phyloP scores from a whole-genome alignment of 2,797 vertebrate species.

The Thripadectes ignobilis region DNA sequence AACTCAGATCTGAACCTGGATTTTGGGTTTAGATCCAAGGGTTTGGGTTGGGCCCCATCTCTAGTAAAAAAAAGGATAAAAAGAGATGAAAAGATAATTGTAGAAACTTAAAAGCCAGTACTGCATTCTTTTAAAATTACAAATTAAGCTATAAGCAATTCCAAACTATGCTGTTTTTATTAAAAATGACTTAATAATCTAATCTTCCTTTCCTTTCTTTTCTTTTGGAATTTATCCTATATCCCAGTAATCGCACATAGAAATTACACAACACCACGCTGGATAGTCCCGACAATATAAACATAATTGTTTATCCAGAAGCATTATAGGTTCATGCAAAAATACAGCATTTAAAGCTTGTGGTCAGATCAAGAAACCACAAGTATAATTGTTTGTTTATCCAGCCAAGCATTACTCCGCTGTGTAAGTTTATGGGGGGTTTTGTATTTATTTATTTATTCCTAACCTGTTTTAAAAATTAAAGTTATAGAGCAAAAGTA shows the following conservation, averaged over 20 bases:
- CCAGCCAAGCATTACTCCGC: conserved; percentile 73
- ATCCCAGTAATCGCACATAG: conserved; percentile 69
- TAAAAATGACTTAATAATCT: conserved; percentile 76
- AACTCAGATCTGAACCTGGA: conserved; percentile 43
- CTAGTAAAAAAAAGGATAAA: conserved; percentile 44
- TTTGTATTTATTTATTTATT: conserved; percentile 68
- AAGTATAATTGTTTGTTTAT: conserved; percentile 83
- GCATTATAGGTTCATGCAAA: conserved; percentile 80
- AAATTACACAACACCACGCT: conserved; percentile 65
- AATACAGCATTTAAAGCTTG: conserved; percentile 82
- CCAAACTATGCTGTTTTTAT: conserved; percentile 71
- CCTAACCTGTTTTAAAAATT: conserved; percentile 66
- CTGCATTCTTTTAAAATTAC: conserved; percentile 71
- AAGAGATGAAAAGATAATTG: conserved; percentile 68
- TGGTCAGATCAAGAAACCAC: conserved; percentile 82
- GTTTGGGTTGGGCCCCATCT: conserved; percentile 35
- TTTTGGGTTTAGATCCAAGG: conserved; percentile 36
- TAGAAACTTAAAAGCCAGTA: conserved; percentile 56
- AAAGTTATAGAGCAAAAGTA: conserved; percentile 45
- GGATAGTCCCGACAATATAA: conserved; percentile 71
- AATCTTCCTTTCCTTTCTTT: conserved; percentile 68
- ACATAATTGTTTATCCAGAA: conserved; percentile 80
- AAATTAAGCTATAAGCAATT: conserved; percentile 73
- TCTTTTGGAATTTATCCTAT: conserved; percentile 68
- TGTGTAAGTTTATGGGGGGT: conserved; percentile 52